Evolutionary conservation across 2,113 vertebrate species (phyloP).

Genomic region (Uria aalge): DNA sequence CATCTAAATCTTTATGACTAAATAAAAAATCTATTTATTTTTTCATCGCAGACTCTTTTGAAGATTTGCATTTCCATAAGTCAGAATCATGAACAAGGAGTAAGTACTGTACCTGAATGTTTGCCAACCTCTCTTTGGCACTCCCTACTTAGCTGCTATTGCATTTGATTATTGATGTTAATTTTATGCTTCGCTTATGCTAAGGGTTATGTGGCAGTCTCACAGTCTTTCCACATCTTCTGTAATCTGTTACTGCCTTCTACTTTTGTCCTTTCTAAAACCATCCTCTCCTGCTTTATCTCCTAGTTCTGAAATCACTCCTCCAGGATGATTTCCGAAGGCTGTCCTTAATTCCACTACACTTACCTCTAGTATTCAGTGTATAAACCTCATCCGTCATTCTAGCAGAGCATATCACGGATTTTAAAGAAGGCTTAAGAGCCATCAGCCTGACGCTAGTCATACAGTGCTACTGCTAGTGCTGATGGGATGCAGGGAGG

Average conservation of each 20-base stretch:
- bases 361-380: not conserved
- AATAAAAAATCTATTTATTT: not conserved
- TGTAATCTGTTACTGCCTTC: not conserved
- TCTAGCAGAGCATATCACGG: not conserved
- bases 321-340: not conserved
- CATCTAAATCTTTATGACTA: not conserved
- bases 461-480: not conserved
- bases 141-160: not conserved
- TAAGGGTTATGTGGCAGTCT: not conserved
- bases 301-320: not conserved
- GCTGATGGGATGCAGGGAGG: not conserved
- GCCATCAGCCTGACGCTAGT: not conserved
- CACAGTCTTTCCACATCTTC: not conserved
- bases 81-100: conserved; percentile 10
- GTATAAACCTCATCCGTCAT: not conserved
- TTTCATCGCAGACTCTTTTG: not conserved
- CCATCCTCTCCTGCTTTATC: not conserved
- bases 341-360: not conserved
- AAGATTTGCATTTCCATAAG: not conserved
- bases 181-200: not conserved
- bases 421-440: not conserved
- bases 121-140: not conserved
- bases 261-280: not conserved
- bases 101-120: not conserved
- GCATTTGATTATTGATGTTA: not conserved